phyloP scores from a whole-genome alignment of 2,797 vertebrate genomes.

The Pterois miles region DNA sequence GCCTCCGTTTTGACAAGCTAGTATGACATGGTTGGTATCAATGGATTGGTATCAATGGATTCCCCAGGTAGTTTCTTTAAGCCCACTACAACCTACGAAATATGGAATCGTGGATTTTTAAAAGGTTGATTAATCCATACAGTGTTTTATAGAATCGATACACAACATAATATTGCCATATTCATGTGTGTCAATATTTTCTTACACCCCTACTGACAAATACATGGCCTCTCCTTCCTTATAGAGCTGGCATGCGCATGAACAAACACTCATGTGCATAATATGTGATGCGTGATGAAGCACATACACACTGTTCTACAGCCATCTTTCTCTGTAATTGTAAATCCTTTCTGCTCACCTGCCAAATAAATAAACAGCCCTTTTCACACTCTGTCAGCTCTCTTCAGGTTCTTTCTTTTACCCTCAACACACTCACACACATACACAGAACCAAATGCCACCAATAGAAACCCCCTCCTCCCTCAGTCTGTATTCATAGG shows the following conservation, averaged over 20 bases:
- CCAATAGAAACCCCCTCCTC: conserved; percentile 13
- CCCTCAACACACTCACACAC: neutral
- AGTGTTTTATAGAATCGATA: too few relatives aligned
- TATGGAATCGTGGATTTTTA: too few relatives aligned
- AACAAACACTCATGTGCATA: neutral
- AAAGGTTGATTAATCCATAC: too few relatives aligned
- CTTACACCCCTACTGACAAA: neutral
- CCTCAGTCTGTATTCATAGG: conserved; percentile 53
- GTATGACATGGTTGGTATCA: rapidly evolving
- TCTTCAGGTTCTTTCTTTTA: neutral
- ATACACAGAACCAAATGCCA: conserved; percentile 34
- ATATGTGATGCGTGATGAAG: neutral
- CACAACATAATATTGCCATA: too few relatives aligned
- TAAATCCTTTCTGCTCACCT: conserved; percentile 35
- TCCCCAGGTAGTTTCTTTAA: too few relatives aligned
- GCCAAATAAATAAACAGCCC: conserved; percentile 41
- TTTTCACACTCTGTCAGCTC: conserved; percentile 49
- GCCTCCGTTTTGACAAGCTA: too few relatives aligned
- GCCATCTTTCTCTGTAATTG: neutral
- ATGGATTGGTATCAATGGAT: rapidly evolving
- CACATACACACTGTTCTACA: neutral
- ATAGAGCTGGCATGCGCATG: neutral
- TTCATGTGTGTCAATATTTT: too few relatives aligned
- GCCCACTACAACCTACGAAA: too few relatives aligned
- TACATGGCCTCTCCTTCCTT: neutral